Conservation (phyloP, 1,140 invertebrate genomes). For the Saccostrea cuccullata region DNA sequence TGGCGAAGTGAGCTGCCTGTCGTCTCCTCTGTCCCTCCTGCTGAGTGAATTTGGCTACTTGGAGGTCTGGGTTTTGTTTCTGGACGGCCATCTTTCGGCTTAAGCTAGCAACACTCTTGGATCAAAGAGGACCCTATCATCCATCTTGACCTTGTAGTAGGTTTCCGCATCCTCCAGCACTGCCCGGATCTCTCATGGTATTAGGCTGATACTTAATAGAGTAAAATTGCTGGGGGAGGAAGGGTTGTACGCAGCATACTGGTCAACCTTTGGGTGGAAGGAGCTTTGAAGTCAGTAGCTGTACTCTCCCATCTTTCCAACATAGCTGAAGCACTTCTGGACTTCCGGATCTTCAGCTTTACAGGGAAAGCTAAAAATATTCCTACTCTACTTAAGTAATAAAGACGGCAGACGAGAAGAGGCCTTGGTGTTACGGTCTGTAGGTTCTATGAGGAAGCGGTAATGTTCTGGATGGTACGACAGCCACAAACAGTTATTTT, state of each 20-base stretch:
- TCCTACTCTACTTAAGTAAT: neutral
- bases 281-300: neutral
- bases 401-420: neutral
- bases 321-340: neutral
- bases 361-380: neutral
- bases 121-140: neutral
- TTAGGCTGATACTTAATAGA: too few relatives aligned
- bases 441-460: neutral
- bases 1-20: neutral
- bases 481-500: too few relatives aligned
- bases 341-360: neutral
- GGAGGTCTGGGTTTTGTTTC: neutral
- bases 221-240: neutral
- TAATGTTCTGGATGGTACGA: neutral
- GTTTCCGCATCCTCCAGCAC: neutral
- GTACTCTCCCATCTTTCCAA: neutral
- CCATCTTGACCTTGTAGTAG: neutral
- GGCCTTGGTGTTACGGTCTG: neutral
- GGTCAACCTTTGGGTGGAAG: too few relatives aligned
- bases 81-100: neutral
- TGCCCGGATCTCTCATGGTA: neutral
- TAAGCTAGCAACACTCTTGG: neutral
- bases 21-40: neutral
- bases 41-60: neutral
- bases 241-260: neutral